Base-by-base conservation (phyloP, 2,888 invertebrate species). In the Pseudeuparius sepicola region DNA sequence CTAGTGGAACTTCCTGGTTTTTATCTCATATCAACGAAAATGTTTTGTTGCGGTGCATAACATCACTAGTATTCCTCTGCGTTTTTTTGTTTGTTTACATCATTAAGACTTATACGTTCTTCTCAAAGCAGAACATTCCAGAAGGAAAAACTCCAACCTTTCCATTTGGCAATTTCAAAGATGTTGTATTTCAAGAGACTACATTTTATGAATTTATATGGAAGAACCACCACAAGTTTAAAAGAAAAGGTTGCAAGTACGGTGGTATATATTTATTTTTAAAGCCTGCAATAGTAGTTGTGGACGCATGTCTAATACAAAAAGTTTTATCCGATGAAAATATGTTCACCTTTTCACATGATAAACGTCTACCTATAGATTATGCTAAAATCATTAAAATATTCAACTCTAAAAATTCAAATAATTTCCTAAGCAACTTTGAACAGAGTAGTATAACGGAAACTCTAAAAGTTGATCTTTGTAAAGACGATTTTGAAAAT, bases 181-280 rank as follows among this genome's bases (percentile, higher is more conserved):
- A 47, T 30, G 44, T 51, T 6, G 10, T 49, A 14, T 40, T 39
- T n/a, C 24, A 39, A 25, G 30, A 41, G 2, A 44, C 34, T 15
- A 40, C 44, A 2, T 25, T 51, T 27, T 47, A 48, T 28, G 33
- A 43, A 17, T 42, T 42, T 14, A 30, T 51, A 20, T 49, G 50
- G 49, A 49, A 46, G 23, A 43, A 48, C 28, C 42, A 49, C 31
- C 49, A 48, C 23, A 36, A 42, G 28, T 49, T 49, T 33, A 52
- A 49, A 26, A 44, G 42, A 20, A 44, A 46, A 28, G 36, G 39
- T 6, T 42, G 31, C 16, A 42, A 39, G 24, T 43, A 39, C 31
- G 52, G 47, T 5, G 52, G 52, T 5, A 41, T 52, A 18, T 52
- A 42, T 37, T 27, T 52, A 15, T 49, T 50, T 35, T 31, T 46